Evolutionary conservation across 2,888 invertebrate genomes (phyloP), one percentile per base, ranked within the genome.

Genomic region (Dasypolia templi): DNA sequence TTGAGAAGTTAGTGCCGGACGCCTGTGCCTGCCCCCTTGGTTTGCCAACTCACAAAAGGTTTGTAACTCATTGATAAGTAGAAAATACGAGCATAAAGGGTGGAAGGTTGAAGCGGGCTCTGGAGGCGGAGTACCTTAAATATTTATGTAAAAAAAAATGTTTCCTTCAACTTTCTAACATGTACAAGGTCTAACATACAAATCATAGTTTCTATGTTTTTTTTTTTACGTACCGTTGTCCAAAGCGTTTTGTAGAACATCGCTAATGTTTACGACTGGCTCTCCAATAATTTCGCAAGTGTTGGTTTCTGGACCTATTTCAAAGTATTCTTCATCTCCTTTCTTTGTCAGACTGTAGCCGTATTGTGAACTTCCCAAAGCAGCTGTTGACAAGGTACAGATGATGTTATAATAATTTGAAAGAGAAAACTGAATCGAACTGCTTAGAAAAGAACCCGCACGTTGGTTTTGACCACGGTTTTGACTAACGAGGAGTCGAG

Each of bases 291-390:
- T 83, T 75, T 92, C 91, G 78, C 95, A 95, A 9, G 90, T 86
- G 56, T 93, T 91, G 22, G 87, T 92, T 85, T 95, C 95, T 0
- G 94, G 92, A 1, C 94, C 94, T 3, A 95, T 92, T 69, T 91
- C 91, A 63, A 92, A 95, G 75, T 93, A 91, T 53, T 92, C 91
- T 3, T 91, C 83, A 2, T 91, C 93, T 56, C 89, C 87, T 22
- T 89, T 89, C 56, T 92, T 66, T 32, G 81, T 88, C 29, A 95
- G 85, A 69, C 88, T 89, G 78, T 95, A 95, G 51, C 81, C 88
- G 79, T 95, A 95, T 12, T 81, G 85, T 3, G 93, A 90, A 39
- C 91, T 92, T 35, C 90, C 91, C 44, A 92, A 77, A 14, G 91
- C 90, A 85, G 85, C 95, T 95, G 88, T 29, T 86, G 88, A 75